Evolutionary conservation across 2,888 invertebrate genomes (phyloP).

Genomic region (Cryptosula pallasiana): DNA sequence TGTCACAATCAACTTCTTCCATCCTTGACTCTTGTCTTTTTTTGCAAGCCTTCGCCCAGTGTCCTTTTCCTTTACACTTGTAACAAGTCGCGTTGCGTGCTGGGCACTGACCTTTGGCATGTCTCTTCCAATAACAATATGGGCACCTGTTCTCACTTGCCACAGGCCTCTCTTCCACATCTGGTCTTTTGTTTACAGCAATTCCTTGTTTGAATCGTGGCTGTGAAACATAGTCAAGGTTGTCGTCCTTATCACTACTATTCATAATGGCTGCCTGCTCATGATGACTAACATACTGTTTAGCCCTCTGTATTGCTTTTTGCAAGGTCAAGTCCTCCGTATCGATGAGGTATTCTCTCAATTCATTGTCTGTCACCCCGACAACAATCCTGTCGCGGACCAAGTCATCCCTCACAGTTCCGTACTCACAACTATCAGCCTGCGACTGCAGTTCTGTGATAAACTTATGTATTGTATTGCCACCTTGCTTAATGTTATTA

Average conservation of each 20-base stretch:
- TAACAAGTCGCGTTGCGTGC: neutral
- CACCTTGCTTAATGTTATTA: neutral
- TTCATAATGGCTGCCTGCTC: neutral
- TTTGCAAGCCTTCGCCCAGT: slow-evolving; percentile 3
- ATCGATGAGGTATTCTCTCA: neutral
- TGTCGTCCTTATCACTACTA: no score
- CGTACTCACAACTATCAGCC: slow-evolving; percentile 2
- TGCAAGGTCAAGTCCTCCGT: neutral
- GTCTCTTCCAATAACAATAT: neutral
- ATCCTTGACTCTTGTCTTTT: neutral
- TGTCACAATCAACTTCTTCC: neutral
- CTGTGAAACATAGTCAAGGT: neutral
- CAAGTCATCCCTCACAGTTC: neutral
- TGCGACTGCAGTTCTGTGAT: neutral
- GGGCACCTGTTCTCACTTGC: neutral
- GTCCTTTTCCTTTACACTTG: neutral
- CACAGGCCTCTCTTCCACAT: neutral
- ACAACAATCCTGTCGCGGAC: neutral
- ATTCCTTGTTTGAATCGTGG: neutral
- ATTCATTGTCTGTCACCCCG: neutral
- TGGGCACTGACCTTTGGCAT: neutral
- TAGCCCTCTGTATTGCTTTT: neutral
- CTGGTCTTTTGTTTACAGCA: neutral
- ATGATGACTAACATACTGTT: neutral
- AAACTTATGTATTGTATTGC: neutral